Percentiles rank a stretch among this genome's conserved stretches.
phyloP scores from a whole-genome alignment of 2,888 invertebrate species.

The Homarus gammarus region DNA sequence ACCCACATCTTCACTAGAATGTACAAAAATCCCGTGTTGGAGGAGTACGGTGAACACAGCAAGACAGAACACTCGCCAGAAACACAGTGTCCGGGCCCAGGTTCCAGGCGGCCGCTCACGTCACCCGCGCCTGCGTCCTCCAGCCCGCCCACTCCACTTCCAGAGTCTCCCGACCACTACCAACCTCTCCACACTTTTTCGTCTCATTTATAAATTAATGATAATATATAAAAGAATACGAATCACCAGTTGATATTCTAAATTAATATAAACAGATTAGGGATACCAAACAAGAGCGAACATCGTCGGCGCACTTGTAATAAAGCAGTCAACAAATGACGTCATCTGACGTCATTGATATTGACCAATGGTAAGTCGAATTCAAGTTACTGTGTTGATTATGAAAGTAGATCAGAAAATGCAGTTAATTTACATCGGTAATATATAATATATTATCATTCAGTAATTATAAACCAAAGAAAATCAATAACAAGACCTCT shows the following conservation, averaged over 20 bases:
- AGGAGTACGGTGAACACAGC: not conserved
- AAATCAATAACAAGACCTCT: not conserved
- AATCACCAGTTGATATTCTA: no score
- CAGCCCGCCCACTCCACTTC: constrained; percentile 33
- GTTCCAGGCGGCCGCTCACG: constrained; percentile 42
- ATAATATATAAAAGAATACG: no score
- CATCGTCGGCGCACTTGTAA: not conserved
- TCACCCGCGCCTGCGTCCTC: constrained; percentile 38
- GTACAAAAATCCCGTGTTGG: not conserved
- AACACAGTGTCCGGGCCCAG: constrained; percentile 36
- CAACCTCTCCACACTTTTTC: not conserved
- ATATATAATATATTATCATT: not conserved
- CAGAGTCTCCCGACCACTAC: constrained; percentile 6
- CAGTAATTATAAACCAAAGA: not conserved
- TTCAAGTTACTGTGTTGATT: not conserved
- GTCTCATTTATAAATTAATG: not conserved
- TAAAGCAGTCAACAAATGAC: constrained; percentile 1
- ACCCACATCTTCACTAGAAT: constrained; percentile 24
- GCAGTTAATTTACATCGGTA: not conserved
- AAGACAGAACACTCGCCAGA: constrained; percentile 37
- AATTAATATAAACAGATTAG: not conserved
- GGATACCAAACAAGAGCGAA: not conserved
- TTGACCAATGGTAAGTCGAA: not conserved
- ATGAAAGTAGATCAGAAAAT: no score
- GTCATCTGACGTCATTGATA: not conserved